A percentile compares a stretch with the other conserved stretches of the same genome.
Conservation (phyloP, 2,888 invertebrate species). For the Cyclophora punctaria region DNA sequence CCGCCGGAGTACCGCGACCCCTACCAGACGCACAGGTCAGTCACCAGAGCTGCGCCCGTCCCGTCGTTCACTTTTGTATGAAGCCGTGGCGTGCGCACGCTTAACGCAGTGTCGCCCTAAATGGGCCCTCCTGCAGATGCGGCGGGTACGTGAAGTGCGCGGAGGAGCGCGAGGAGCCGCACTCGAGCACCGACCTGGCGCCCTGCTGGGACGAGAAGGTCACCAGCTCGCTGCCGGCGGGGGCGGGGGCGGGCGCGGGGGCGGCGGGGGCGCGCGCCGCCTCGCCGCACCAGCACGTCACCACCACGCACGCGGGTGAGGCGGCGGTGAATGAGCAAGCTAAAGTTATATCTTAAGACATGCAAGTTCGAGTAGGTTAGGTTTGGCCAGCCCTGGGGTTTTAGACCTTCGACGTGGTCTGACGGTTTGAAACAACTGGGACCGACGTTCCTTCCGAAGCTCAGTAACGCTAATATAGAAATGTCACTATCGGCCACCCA, state of each 20-base stretch:
- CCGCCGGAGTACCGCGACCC: conserved; percentile 42
- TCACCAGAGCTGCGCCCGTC: too few relatives aligned
- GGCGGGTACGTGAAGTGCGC: conserved; percentile 29
- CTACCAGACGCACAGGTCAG: conserved; percentile 43
- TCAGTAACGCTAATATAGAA: too few relatives aligned
- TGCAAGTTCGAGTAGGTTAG: background rate
- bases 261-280: conserved; percentile 32
- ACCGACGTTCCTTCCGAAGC: too few relatives aligned
- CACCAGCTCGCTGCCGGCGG: conserved; percentile 37
- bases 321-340: background rate
- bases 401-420: background rate
- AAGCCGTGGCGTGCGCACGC: too few relatives aligned
- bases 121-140: conserved; percentile 26
- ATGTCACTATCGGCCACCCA: too few relatives aligned
- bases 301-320: conserved; percentile 53
- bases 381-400: background rate
- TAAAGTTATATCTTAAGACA: too few relatives aligned
- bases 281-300: conserved; percentile 48
- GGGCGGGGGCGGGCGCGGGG: conserved; percentile 10
- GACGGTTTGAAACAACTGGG: background rate
- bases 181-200: too few relatives aligned
- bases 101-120: background rate
- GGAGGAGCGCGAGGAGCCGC: conserved; percentile 25
- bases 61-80: too few relatives aligned
- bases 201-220: conserved; percentile 34